phyloP scores from a whole-genome alignment of 1,140 invertebrate genomes.

The Eulimnadia texana region DNA sequence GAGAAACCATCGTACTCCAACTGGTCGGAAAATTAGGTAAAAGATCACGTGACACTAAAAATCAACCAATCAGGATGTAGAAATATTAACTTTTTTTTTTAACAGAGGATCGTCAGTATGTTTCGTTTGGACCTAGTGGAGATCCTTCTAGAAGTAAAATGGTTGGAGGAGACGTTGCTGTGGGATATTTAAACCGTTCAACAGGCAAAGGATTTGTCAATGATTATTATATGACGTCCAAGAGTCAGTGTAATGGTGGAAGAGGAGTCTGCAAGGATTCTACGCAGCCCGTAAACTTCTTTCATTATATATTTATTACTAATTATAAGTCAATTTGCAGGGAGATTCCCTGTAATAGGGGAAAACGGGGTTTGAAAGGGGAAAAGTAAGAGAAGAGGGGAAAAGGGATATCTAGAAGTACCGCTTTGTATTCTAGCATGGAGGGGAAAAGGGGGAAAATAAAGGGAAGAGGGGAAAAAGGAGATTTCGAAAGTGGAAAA shows the following conservation, averaged over 20 bases:
- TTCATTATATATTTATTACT: too few relatives aligned
- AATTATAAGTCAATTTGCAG: too few relatives aligned
- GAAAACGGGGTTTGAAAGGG: too few relatives aligned
- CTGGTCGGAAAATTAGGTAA: conserved; percentile 77
- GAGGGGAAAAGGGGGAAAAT: too few relatives aligned
- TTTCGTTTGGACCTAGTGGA: conserved; percentile 75
- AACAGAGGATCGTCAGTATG: conserved; percentile 64
- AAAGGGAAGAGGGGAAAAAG: too few relatives aligned
- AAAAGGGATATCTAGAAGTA: too few relatives aligned
- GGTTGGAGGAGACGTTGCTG: conserved; percentile 63
- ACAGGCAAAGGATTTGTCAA: conserved; percentile 61
- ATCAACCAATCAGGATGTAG: not conserved
- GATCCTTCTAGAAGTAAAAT: conserved; percentile 48
- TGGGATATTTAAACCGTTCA: conserved; percentile 66
- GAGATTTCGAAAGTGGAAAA: too few relatives aligned
- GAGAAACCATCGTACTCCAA: conserved; percentile 81
- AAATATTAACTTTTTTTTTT: not conserved
- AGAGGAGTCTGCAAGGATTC: conserved; percentile 70
- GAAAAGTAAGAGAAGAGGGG: too few relatives aligned
- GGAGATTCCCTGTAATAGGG: too few relatives aligned
- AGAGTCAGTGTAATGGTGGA: conserved; percentile 68
- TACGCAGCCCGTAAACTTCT: conserved; percentile 42
- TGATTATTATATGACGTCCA: conserved; percentile 70
- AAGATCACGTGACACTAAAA: conserved; percentile 21
- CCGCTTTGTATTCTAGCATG: too few relatives aligned